Base-by-base conservation (phyloP, 2,888 invertebrate genomes). In the Loripinus fragilis region DNA sequence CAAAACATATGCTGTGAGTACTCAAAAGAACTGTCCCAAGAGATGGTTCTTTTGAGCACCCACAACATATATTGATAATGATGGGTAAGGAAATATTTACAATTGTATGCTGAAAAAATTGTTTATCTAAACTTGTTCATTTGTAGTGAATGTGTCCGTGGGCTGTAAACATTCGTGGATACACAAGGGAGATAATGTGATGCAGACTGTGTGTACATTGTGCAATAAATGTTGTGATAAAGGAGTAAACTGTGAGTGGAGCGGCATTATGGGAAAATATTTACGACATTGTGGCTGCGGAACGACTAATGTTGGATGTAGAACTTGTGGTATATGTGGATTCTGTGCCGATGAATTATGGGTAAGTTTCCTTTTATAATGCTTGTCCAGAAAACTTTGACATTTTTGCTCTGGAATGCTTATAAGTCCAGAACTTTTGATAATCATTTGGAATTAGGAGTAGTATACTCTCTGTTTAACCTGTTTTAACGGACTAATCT, bases 301-400 rank as follows among this genome's bases (percentile, higher is more conserved):
- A 48, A 88, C 89, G 10, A 64, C 71, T 5, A 75, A 85, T 48
- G 85, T 81, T 12, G 91, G 90, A 0, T 91, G 91, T 71, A 83
- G 71, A 55, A 84, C 86, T 48, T 91, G 91, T 80, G 91, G 91
- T 8, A 90, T 91, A 28, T 91, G 91, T 81, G 80, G 85, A 33
- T 66, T 67, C 0, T 91, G 91, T 86, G 89, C 89, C 45, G 71
- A 84, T 20, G 78, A 84, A 69, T 75, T 90, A 8, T 91, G 91
- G 91, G 91, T 91, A 84, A 78, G 60, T 65, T 45, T 15, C 7
- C 15, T 41, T 15, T 41, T 41, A 10, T 41, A 41, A 10, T n/a
- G n/a, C n/a, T n/a, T n/a, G n/a, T n/a, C n/a, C n/a, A n/a, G n/a
- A n/a, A n/a, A n/a, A n/a, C n/a, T n/a, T n/a, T n/a, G n/a, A n/a